These are phyloP conservation scores for Sebastes fasciatus DNA, from an alignment of 2,113 vertebrate genomes.

Conservation along the genomic window DNA sequence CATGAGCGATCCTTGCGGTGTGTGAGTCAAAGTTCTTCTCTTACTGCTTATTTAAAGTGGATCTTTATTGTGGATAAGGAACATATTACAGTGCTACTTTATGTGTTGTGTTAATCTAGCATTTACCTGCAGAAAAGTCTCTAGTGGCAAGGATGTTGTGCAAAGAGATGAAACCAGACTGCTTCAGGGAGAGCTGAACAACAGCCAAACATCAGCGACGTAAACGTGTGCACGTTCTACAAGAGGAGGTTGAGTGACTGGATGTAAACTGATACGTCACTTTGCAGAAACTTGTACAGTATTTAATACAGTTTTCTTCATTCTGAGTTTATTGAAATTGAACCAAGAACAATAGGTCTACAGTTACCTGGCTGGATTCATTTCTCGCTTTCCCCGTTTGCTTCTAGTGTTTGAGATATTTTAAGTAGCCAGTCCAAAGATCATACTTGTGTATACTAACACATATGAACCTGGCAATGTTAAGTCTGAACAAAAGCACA, in stretches of 20 bases:
- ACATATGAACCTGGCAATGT: not conserved
- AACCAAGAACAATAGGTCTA: not conserved
- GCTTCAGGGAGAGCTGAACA: not conserved
- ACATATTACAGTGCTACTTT: not conserved
- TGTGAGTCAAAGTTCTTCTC: too few species aligned
- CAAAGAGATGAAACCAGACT: not conserved
- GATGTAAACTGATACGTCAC: not conserved
- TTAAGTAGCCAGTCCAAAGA: not conserved
- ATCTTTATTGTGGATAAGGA: not conserved
- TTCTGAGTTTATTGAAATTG: not conserved
- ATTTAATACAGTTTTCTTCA: not conserved
- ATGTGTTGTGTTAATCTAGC: not conserved
- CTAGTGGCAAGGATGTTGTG: not conserved
- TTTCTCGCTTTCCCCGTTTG: not conserved
- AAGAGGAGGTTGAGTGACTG: not conserved
- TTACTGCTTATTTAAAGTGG: not conserved
- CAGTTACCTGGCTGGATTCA: not conserved
- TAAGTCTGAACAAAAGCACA: not conserved
- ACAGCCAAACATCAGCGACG: not conserved
- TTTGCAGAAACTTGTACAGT: slow-evolving; percentile 3
- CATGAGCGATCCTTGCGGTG: not conserved
- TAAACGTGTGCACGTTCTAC: not conserved
- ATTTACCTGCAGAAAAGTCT: not conserved
- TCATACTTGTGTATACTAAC: not conserved
- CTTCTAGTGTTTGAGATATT: not conserved